Evolutionary conservation across 2,888 invertebrate genomes (phyloP).

Genomic region (Parascotia fuliginaria): DNA sequence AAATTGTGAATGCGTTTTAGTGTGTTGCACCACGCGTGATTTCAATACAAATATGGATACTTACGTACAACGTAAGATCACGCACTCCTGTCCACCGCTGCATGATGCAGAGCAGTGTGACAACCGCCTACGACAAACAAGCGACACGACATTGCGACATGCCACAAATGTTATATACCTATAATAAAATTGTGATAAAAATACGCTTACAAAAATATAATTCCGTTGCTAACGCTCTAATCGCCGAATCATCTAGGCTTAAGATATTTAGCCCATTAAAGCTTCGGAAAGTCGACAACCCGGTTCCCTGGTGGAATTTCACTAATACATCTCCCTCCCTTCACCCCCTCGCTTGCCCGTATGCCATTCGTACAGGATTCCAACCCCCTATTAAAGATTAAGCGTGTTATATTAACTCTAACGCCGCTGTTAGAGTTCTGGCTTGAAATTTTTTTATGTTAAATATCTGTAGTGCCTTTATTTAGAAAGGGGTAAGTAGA

Average conservation of each 20-base stretch:
- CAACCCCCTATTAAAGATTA: constrained; percentile 49
- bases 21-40: no score
- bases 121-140: no score
- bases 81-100: no score
- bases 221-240: constrained; percentile 53
- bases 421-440: constrained; percentile 37
- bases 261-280: constrained; percentile 84
- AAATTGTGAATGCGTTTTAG: no score
- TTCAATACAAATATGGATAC: no score
- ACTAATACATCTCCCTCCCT: constrained; percentile 63
- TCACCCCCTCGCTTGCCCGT: constrained; percentile 16
- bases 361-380: constrained; percentile 42
- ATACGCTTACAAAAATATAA: background rate
- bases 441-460: no score
- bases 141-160: no score
- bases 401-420: constrained; percentile 53
- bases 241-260: constrained; percentile 74
- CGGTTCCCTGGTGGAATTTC: constrained; percentile 60
- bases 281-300: constrained; percentile 68
- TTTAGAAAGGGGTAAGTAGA: no score
- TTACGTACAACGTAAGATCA: no score
- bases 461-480: no score
- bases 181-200: background rate
- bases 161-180: no score
- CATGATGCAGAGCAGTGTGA: no score